Conservation (phyloP, 2,113 vertebrate genomes). For the Apteryx mantelli region DNA sequence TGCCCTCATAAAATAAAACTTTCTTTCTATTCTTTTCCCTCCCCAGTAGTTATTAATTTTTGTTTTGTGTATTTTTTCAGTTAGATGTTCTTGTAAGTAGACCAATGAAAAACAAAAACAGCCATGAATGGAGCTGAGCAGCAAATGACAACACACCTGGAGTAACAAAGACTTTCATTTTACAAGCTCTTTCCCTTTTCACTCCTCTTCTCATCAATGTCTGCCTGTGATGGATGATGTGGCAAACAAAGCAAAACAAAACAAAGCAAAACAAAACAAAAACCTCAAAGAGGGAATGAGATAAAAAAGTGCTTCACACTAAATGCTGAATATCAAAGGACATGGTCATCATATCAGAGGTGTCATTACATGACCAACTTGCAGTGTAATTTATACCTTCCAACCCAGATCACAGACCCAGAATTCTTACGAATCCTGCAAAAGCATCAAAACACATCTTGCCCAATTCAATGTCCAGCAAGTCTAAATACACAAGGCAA, state of each 20-base stretch:
- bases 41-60: conserved; percentile 24
- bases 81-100: conserved; percentile 43
- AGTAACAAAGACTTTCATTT: neutral
- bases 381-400: neutral
- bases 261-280: neutral
- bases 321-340: neutral
- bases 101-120: conserved; percentile 42
- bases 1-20: conserved; percentile 51
- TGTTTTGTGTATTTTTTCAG: conserved; percentile 54
- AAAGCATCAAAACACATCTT: neutral
- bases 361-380: neutral
- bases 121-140: neutral
- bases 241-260: neutral
- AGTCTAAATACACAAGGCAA: neutral
- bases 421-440: neutral
- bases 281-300: neutral
- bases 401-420: neutral
- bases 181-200: neutral
- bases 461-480: neutral
- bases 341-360: neutral
- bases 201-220: neutral
- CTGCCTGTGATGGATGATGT: neutral
- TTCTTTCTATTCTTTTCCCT: conserved; percentile 14
- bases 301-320: neutral
- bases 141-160: conserved; percentile 43